A percentile compares a stretch with the other conserved stretches of the same genome.
Conservation (phyloP, 35 echinoderm and acorn worm species). For the Stichopus chloronotus region DNA sequence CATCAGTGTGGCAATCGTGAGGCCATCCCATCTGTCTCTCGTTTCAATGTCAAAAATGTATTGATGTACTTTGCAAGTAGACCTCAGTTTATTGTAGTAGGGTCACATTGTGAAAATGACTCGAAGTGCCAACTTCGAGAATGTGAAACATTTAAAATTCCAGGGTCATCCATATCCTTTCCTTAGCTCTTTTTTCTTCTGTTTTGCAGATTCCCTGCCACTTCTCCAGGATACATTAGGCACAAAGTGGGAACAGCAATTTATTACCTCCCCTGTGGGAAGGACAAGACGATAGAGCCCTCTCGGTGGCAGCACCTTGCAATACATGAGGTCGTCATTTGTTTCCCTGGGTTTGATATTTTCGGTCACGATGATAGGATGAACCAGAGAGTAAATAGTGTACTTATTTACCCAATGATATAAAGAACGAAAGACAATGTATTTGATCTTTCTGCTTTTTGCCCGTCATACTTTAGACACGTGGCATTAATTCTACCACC, state of each 20-base stretch:
- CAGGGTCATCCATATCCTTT: conserved; percentile 58
- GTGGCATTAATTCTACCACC: conserved; percentile 64
- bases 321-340: not conserved
- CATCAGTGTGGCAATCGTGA: not conserved
- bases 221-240: not conserved
- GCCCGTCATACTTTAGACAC: conserved; percentile 35
- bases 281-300: not conserved
- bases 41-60: conserved; percentile 2
- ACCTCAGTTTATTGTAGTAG: not conserved
- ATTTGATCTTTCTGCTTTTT: conserved; percentile 57
- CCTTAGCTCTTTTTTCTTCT: conserved; percentile 16
- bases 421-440: conserved; percentile 59
- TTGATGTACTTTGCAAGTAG: conserved; percentile 44
- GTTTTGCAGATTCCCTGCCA: not conserved
- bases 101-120: not conserved
- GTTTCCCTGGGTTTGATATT: no score
- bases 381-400: conserved; percentile 51
- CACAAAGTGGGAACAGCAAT: conserved; percentile 64
- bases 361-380: not conserved
- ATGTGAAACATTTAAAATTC: conserved; percentile 65
- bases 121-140: not conserved
- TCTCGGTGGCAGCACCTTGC: not conserved
- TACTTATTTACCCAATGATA: conserved; percentile 68
- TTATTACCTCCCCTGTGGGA: not conserved
- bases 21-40: not conserved